Evolutionary conservation across 2,888 invertebrate genomes (phyloP).

Genomic region (Yponomeuta cagnagella): DNA sequence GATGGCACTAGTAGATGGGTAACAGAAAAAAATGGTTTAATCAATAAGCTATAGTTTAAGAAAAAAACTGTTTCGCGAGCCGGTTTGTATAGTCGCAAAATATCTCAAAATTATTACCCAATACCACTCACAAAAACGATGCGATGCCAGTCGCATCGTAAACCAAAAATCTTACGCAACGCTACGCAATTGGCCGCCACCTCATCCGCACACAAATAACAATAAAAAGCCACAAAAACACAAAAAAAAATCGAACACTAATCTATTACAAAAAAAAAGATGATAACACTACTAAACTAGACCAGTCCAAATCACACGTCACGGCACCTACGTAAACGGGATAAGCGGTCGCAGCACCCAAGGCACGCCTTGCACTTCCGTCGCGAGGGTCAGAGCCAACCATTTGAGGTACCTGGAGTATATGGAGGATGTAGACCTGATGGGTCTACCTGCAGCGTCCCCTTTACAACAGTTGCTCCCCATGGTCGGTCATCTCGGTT

Average conservation of each 20-base stretch:
- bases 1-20: too few relatives aligned
- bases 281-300: constrained; percentile 2
- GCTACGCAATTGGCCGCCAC: background rate
- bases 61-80: too few relatives aligned
- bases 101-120: too few relatives aligned
- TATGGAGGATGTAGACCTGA: constrained; percentile 64
- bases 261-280: background rate
- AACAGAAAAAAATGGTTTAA: too few relatives aligned
- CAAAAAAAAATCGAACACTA: constrained; percentile 5
- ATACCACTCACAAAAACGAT: too few relatives aligned
- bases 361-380: constrained; percentile 51
- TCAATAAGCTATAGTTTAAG: too few relatives aligned
- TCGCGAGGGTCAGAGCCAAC: constrained; percentile 50
- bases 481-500: constrained; percentile 65
- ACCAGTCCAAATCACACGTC: constrained; percentile 23
- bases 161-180: constrained; percentile 1
- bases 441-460: constrained; percentile 64
- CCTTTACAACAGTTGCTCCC: constrained; percentile 78
- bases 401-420: constrained; percentile 67
- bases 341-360: constrained; percentile 46
- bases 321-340: constrained; percentile 47
- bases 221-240: background rate
- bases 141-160: background rate
- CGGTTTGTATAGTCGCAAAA: too few relatives aligned
- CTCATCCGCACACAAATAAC: background rate